Evolutionary conservation across 1,140 invertebrate species (phyloP).

Genomic region (Neomicropteryx cornuta): DNA sequence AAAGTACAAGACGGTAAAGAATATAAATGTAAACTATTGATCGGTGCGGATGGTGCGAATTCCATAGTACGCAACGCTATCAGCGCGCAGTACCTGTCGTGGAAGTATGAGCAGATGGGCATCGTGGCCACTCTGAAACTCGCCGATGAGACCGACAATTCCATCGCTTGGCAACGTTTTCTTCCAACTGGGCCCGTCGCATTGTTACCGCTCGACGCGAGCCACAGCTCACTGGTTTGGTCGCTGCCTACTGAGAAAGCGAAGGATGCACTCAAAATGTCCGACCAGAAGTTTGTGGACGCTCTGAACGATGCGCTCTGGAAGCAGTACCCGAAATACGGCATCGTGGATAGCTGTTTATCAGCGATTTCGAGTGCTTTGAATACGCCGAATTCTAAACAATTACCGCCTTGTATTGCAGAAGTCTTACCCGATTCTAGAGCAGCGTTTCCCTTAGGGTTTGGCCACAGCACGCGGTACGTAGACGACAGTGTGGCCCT

Average conservation of each 20-base stretch:
- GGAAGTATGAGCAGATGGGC: conserved; percentile 82
- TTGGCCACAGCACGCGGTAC: conserved; percentile 83
- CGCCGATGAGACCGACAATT: conserved; percentile 61
- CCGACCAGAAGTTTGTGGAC: conserved; percentile 77
- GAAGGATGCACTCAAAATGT: conserved; percentile 55
- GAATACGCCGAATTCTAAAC: conserved; percentile 40
- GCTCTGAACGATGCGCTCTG: conserved; percentile 77
- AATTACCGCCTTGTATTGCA: conserved; percentile 70
- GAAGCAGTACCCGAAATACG: conserved; percentile 52
- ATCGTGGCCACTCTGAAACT: conserved; percentile 83
- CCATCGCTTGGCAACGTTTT: conserved; percentile 93
- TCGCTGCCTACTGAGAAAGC: conserved; percentile 66
- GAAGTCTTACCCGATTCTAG: conserved; percentile 51
- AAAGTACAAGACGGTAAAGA: no score
- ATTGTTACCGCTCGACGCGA: conserved; percentile 71
- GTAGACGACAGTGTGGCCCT: conserved; percentile 62
- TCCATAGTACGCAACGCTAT: conserved; percentile 76
- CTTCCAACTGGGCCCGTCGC: conserved; percentile 85
- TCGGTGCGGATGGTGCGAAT: conserved; percentile 89
- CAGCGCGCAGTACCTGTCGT: conserved; percentile 62
- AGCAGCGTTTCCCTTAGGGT: conserved; percentile 84
- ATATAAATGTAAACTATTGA: conserved; percentile 24
- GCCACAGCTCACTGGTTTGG: conserved; percentile 85
- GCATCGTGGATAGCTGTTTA: conserved; percentile 42
- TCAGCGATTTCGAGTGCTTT: conserved; percentile 41